Evolutionary conservation across 2,888 invertebrate species (phyloP), one percentile per base, ranked within the genome.

Genomic region (Arrhopalites spinosus): DNA sequence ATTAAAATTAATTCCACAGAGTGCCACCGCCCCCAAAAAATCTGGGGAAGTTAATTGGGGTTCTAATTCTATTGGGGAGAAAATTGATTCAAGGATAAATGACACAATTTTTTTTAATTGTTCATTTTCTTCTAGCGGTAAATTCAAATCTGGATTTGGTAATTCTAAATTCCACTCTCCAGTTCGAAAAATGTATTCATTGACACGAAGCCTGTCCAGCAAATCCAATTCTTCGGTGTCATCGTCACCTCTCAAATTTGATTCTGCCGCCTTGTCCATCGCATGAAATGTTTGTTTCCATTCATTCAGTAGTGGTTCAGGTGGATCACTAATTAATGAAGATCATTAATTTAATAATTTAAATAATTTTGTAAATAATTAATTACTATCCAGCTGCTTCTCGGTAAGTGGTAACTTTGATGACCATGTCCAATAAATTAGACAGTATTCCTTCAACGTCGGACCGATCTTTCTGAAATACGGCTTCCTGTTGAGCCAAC

Each of bases 91-190:
- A 5, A 72, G 30, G 25, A 72, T 11, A 27, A 25, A 63, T 1
- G 63, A 56, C 8, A 72, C 71, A 13, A 72, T 43, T 27, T 61
- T 72, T n/a, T 72, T 72, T 17, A 72, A 36, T 5, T 45, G 15
- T 1, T 36, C 1, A 61, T 72, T 72, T 27, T 72, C 61, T 2
- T 13, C 23, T 23, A 15, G 13, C 7, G 59, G 27, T 23, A n/a
- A 23, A 1, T 20, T 3, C 11, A 53, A 29, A 5, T 23, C 20
- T 1, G 1, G 43, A 29, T 1, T 17, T 23, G 3, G n/a, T 0
- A 11, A 2, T 7, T 7, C n/a, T 5, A 29, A n/a, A 2, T 43
- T 59, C 20, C 56, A 43, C 30, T 17, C 43, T 0, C 59, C 61
- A 20, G 2, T 43, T 1, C 25, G 53, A 17, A 71, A 71, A 1